phyloP scores from a whole-genome alignment of 2,888 invertebrate species.

The Andrena bicolor region DNA sequence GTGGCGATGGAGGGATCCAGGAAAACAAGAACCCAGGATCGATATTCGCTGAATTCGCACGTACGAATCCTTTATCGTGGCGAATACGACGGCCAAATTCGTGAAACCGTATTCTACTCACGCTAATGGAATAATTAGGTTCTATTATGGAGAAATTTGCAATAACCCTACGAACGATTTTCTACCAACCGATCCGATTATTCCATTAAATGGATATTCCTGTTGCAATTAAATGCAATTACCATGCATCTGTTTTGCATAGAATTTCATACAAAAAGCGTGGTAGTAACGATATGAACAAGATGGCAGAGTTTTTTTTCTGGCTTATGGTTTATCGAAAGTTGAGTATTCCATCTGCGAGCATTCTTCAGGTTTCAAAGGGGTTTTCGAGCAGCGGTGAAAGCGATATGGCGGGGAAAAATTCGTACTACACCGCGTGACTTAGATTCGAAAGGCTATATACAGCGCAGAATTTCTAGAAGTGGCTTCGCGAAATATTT shows the following conservation, averaged over 20 bases:
- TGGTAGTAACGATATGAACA: not conserved
- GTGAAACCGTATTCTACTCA: slow-evolving; percentile 33
- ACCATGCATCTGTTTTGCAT: not conserved
- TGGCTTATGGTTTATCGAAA: too few species aligned
- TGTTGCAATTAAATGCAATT: not conserved
- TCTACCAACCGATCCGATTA: not conserved
- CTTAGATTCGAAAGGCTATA: too few species aligned
- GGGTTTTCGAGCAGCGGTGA: too few species aligned
- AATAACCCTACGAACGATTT: slow-evolving; percentile 1
- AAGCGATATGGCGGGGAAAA: too few species aligned
- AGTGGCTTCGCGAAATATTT: too few species aligned
- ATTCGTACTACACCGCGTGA: too few species aligned
- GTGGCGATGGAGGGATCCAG: not conserved
- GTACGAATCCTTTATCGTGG: slow-evolving; percentile 42
- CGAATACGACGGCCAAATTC: slow-evolving; percentile 11
- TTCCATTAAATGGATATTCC: not conserved
- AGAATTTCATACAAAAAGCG: not conserved
- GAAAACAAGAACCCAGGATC: slow-evolving; percentile 7
- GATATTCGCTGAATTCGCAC: slow-evolving; percentile 42
- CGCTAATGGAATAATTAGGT: slow-evolving; percentile 46
- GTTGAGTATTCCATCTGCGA: too few species aligned
- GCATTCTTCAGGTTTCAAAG: too few species aligned
- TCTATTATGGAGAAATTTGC: not conserved
- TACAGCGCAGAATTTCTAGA: too few species aligned
- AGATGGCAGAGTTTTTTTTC: too few species aligned